Conservation (phyloP, 2,888 invertebrate species). For the Drosophila meridiana region DNA sequence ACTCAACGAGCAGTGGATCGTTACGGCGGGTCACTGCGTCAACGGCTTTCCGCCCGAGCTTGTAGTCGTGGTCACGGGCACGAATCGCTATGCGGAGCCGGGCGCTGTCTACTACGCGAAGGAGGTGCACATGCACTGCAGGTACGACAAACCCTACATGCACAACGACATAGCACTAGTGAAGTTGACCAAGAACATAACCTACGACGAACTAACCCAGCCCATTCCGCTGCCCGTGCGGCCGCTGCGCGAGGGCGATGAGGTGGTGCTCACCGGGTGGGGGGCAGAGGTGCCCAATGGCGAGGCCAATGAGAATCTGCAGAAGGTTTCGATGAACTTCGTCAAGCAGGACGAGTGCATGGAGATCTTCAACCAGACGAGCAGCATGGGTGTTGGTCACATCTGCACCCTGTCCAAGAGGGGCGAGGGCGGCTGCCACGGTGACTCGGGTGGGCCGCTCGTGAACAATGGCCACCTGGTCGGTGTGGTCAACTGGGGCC, state of each 20-base stretch:
- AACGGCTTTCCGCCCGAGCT: slow-evolving; percentile 17
- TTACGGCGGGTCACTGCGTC: slow-evolving; percentile 81
- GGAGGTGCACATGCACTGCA: slow-evolving; percentile 61
- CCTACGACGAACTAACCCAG: slow-evolving; percentile 86
- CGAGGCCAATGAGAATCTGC: slow-evolving; percentile 86
- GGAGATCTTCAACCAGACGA: slow-evolving; percentile 84
- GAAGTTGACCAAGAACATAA: slow-evolving; percentile 86
- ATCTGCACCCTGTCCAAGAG: slow-evolving; percentile 86
- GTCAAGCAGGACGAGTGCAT: slow-evolving; percentile 86
- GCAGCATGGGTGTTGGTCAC: slow-evolving; percentile 86
- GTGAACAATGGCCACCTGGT: slow-evolving; percentile 60
- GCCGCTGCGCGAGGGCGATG: slow-evolving; percentile 84
- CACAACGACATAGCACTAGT: slow-evolving; percentile 89
- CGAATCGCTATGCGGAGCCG: slow-evolving; percentile 58
- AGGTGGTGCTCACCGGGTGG: slow-evolving; percentile 87
- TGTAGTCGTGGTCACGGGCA: slow-evolving; percentile 69
- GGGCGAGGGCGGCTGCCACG: slow-evolving; percentile 86
- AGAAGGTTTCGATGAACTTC: slow-evolving; percentile 86
- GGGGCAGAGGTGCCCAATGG: slow-evolving; percentile 86
- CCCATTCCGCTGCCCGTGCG: slow-evolving; percentile 85
- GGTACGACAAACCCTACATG: slow-evolving; percentile 65
- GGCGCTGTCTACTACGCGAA: slow-evolving; percentile 51
- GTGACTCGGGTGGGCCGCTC: slow-evolving; percentile 78
- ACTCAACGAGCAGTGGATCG: slow-evolving; percentile 64
- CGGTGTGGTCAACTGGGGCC: slow-evolving; percentile 81